phyloP scores from a whole-genome alignment of 2,113 vertebrate genomes.

The Campylomormyrus tamandua region DNA sequence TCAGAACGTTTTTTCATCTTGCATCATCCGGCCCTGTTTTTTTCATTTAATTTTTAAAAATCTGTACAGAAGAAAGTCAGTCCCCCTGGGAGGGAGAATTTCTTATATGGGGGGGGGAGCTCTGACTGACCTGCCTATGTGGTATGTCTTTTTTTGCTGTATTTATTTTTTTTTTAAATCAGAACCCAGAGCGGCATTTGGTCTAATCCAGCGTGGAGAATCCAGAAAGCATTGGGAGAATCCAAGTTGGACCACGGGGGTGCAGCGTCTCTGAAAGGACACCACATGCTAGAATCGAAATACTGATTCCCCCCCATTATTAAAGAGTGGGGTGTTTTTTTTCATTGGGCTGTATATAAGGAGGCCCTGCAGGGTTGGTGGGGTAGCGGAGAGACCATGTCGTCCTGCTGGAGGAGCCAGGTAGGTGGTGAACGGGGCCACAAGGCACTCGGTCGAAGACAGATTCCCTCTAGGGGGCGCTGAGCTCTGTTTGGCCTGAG shows the following conservation, averaged over 20 bases:
- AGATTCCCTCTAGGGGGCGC: neutral
- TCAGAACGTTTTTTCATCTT: neutral
- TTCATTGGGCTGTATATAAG: neutral
- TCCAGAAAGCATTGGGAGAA: neutral
- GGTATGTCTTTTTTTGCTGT: neutral
- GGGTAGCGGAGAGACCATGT: conserved; percentile 25
- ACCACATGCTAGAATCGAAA: neutral
- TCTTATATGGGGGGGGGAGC: neutral
- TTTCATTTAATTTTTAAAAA: neutral
- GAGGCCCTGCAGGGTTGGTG: conserved; percentile 16
- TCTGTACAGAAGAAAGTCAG: neutral
- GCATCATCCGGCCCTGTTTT: neutral
- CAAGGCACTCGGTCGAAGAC: neutral
- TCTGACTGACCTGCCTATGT: neutral
- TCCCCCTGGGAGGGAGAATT: neutral
- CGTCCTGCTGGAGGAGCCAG: conserved; percentile 42
- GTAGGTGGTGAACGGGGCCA: conserved; percentile 17
- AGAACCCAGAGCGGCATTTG: conserved; percentile 6
- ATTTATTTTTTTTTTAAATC: neutral
- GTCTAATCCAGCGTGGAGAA: conserved; percentile 12
- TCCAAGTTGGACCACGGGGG: neutral
- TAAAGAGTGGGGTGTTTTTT: neutral
- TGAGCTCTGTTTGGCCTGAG: neutral
- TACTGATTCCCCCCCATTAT: neutral
- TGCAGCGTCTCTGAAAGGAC: neutral